phyloP scores from a whole-genome alignment of 2,113 vertebrate species.

The Hirundichthys speculiger region DNA sequence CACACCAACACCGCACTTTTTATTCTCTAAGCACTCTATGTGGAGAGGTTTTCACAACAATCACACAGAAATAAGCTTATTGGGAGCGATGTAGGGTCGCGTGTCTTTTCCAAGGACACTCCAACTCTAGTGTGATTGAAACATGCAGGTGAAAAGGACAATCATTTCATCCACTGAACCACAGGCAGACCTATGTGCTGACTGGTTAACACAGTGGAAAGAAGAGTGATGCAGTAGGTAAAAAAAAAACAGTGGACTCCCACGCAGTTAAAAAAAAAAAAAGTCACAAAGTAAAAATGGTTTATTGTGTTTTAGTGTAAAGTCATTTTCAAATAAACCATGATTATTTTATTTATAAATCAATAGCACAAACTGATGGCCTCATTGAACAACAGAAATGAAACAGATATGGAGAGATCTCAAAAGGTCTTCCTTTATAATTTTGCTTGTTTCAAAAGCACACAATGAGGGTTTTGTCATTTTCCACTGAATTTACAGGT shows the following conservation, averaged over 20 bases:
- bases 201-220: conserved; percentile 34
- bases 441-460: conserved; percentile 9
- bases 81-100: background rate
- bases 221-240: conserved; percentile 25
- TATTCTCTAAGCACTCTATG: no score
- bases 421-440: background rate
- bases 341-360: conserved; percentile 24
- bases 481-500: conserved; percentile 14
- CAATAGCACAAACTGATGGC: conserved; percentile 12
- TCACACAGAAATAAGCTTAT: background rate
- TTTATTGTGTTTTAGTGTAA: conserved; percentile 5
- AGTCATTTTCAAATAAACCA: conserved; percentile 21
- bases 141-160: background rate
- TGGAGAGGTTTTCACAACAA: background rate
- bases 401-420: conserved; percentile 15
- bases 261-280: conserved; percentile 16
- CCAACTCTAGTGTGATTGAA: background rate
- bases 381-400: conserved; percentile 27
- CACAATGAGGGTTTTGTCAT: background rate
- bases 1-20: background rate
- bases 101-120: background rate
- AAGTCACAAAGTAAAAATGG: conserved; percentile 6
- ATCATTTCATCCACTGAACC: background rate
- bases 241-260: conserved; percentile 43
- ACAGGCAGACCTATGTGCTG: conserved; percentile 6